Conservation (phyloP, 2,797 vertebrate species). For the Anguilla pacifica region DNA sequence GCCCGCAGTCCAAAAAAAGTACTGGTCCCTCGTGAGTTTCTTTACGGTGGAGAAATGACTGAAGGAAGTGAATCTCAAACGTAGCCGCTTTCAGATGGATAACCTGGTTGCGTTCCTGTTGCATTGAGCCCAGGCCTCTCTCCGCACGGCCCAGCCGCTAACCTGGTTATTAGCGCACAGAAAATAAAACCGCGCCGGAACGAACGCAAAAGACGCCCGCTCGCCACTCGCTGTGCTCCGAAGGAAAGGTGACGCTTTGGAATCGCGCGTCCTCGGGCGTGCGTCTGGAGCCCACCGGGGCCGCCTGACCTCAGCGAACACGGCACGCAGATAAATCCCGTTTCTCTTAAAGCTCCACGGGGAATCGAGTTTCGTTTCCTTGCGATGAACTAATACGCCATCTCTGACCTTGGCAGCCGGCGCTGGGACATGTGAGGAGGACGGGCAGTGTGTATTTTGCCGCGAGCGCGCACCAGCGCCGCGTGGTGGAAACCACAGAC, state of each 20-base stretch:
- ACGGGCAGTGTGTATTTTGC: background rate
- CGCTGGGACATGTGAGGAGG: background rate
- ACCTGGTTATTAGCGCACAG: background rate
- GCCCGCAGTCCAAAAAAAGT: background rate
- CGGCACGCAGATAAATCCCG: background rate
- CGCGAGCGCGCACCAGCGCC: background rate
- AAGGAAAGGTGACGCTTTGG: background rate
- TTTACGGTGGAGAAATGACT: background rate
- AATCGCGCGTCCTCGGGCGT: background rate
- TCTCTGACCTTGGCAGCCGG: background rate
- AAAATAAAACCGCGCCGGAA: background rate
- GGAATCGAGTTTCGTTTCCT: background rate
- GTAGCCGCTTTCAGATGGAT: background rate
- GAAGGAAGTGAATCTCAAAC: background rate
- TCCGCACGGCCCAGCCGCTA: background rate
- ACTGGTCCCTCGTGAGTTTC: background rate
- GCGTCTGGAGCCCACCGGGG: background rate
- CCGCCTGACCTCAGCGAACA: background rate
- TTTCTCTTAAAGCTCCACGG: background rate
- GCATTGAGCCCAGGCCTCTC: background rate
- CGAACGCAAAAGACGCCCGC: background rate
- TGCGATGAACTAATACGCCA: background rate
- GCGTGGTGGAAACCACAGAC: background rate
- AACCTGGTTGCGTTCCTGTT: background rate
- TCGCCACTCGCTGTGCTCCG: background rate